A percentile compares a stretch with the other conserved stretches of the same genome.
These are phyloP conservation scores for Platycheirus albimanus DNA, from an alignment of 2,888 invertebrate genomes.

Conservation along the genomic window DNA sequence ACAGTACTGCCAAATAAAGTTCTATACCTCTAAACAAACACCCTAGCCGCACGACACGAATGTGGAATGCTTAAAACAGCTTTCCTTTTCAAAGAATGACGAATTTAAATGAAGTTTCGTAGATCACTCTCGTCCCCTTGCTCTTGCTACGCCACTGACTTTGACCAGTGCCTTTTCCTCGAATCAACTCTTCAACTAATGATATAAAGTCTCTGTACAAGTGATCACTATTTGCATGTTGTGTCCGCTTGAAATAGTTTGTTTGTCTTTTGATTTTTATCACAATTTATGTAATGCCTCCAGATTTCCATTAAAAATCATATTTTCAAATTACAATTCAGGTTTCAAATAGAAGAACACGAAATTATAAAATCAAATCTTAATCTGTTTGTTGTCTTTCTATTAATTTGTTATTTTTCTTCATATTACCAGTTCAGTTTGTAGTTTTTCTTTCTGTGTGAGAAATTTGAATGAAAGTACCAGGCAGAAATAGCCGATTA, in stretches of 20 bases:
- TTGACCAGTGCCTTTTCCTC: conserved; percentile 10
- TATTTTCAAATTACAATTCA: background rate
- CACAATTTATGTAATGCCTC: conserved; percentile 1
- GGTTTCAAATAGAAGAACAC: too few relatives aligned
- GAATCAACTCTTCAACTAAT: conserved; percentile 1
- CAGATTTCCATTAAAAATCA: background rate
- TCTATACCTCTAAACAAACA: too few relatives aligned
- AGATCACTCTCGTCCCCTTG: too few relatives aligned
- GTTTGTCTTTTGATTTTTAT: conserved; percentile 38
- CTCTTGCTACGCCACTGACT: too few relatives aligned
- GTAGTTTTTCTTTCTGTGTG: background rate
- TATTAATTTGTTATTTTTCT: background rate
- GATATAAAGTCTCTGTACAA: background rate
- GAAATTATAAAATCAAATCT: conserved; percentile 19
- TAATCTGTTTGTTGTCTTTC: conserved; percentile 27
- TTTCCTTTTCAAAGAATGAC: too few relatives aligned
- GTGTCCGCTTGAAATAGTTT: conserved; percentile 10
- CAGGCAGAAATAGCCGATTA: conserved; percentile 28
- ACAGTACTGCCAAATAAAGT: too few relatives aligned
- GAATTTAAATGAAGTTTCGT: too few relatives aligned
- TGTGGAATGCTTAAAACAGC: too few relatives aligned
- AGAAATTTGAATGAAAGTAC: conserved; percentile 4
- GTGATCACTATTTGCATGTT: background rate
- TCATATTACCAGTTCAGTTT: conserved; percentile 8
- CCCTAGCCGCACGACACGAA: too few relatives aligned